Evolutionary conservation across 2,113 vertebrate species (phyloP).

Genomic region (Aviceda subcristata): DNA sequence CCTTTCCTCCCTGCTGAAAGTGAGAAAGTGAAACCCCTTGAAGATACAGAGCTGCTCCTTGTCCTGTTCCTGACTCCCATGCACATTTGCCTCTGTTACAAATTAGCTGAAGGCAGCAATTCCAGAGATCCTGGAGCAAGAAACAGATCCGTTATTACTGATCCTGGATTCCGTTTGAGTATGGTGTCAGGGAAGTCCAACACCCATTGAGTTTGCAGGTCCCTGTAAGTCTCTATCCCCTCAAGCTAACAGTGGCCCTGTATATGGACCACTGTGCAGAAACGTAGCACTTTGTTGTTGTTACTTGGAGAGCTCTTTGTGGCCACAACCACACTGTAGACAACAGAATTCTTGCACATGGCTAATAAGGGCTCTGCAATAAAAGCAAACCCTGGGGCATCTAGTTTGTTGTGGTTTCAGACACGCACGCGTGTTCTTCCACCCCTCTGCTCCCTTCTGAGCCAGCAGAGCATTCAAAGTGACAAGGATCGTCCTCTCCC

Average conservation of each 20-base stretch:
- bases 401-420: constrained; percentile 22
- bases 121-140: neutral
- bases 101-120: neutral
- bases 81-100: neutral
- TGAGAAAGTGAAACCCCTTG: neutral
- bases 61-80: rapidly evolving
- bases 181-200: neutral
- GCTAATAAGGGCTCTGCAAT: neutral
- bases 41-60: neutral
- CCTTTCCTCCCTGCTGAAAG: neutral
- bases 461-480: neutral
- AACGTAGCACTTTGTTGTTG: neutral
- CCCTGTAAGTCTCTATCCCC: neutral
- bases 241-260: neutral
- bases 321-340: neutral
- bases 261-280: neutral
- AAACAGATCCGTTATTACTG: neutral
- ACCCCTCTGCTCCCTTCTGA: neutral
- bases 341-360: constrained; percentile 20
- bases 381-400: constrained; percentile 40
- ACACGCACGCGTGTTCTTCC: neutral
- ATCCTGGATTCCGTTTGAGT: neutral
- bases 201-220: neutral
- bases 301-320: neutral
- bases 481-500: constrained; percentile 21